These are phyloP conservation scores for Xerus inauris DNA, from an alignment of 2,113 vertebrate genomes.

Conservation along the genomic window DNA sequence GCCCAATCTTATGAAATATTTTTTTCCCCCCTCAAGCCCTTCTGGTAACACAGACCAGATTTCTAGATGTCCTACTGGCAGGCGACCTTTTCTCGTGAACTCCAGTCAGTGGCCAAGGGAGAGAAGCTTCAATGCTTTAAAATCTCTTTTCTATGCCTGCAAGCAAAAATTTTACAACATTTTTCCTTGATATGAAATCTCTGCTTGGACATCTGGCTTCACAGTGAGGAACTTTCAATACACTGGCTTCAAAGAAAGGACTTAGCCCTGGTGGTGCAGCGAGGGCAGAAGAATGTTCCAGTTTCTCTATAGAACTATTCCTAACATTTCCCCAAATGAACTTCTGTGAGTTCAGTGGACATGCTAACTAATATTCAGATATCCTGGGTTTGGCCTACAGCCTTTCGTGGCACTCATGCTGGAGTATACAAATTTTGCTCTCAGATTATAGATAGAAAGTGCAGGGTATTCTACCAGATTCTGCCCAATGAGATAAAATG, in stretches of 20 bases:
- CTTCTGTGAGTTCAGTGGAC: neutral
- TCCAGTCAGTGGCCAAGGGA: slow-evolving; percentile 73
- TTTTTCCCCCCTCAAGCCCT: slow-evolving; percentile 65
- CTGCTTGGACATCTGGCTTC: slow-evolving; percentile 76
- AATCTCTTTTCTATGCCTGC: slow-evolving; percentile 73
- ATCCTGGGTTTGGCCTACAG: neutral
- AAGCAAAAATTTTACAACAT: slow-evolving; percentile 72
- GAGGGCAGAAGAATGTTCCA: slow-evolving; percentile 66
- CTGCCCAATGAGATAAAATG: neutral
- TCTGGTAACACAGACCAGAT: slow-evolving; percentile 78
- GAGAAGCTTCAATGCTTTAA: slow-evolving; percentile 65
- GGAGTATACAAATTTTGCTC: neutral
- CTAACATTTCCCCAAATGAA: slow-evolving; percentile 46
- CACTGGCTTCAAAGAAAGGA: slow-evolving; percentile 75
- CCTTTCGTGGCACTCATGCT: neutral
- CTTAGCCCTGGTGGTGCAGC: slow-evolving; percentile 45
- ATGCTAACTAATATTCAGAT: neutral
- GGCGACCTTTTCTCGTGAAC: slow-evolving; percentile 68
- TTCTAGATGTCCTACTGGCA: slow-evolving; percentile 74
- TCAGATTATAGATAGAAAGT: neutral
- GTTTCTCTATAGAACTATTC: slow-evolving; percentile 62
- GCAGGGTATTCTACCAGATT: neutral
- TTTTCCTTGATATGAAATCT: slow-evolving; percentile 78
- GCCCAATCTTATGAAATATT: slow-evolving; percentile 79
- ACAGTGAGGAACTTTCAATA: slow-evolving; percentile 79